phyloP scores from a whole-genome alignment of 2,797 vertebrate species.

The Sebastes minor region DNA sequence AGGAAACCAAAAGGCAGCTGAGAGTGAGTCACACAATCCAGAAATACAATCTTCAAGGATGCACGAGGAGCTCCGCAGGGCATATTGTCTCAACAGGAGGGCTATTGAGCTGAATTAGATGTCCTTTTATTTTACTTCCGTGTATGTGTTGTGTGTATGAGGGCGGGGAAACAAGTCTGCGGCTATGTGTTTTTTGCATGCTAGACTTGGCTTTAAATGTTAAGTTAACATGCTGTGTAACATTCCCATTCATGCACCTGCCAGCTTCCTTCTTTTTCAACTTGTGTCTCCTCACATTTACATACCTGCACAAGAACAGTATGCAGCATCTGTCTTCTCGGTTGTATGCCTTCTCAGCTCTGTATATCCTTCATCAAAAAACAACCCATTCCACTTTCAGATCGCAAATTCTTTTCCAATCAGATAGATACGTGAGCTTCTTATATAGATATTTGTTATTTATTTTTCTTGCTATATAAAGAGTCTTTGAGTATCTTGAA shows the following conservation, averaged over 20 bases:
- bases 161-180: not conserved
- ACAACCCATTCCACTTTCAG: not conserved
- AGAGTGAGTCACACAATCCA: constrained; percentile 63
- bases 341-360: not conserved
- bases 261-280: not conserved
- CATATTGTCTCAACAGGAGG: constrained; percentile 35
- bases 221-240: not conserved
- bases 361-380: not conserved
- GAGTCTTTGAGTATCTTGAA: not conserved
- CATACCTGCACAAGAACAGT: constrained; percentile 7
- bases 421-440: not conserved
- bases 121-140: constrained; percentile 29
- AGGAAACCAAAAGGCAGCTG: constrained; percentile 49
- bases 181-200: constrained; percentile 9
- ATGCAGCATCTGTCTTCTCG: not conserved
- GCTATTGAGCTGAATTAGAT: constrained; percentile 37
- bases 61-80: constrained; percentile 42
- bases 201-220: constrained; percentile 13
- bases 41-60: constrained; percentile 50
- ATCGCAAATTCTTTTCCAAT: not conserved
- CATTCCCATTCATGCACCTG: not conserved
- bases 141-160: constrained; percentile 12
- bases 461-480: not conserved
- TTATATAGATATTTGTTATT: not conserved
- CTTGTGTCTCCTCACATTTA: not conserved